Base-by-base conservation (phyloP, 2,797 vertebrate genomes). In the Anguilla anguilla region DNA sequence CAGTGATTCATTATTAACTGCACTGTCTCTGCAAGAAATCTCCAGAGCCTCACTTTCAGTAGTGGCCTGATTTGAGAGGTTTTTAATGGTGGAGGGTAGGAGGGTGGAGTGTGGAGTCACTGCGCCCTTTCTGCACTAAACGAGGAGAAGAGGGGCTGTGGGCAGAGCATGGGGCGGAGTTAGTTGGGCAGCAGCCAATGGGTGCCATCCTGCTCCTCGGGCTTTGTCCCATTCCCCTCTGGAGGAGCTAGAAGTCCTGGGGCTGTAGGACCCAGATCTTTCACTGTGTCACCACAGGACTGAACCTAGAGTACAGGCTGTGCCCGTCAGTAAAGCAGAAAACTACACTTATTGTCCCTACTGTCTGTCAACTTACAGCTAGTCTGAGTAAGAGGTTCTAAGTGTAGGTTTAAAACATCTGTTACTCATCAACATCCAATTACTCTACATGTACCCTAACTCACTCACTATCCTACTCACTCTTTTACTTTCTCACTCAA, bases 151-250 rank as follows among this genome's bases (percentile, higher is more conserved):
- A 91, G 82, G 84, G 91, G 84, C 90, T 53, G 84, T 89, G 28
- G 89, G 77, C 53, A 13, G 51, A 10, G 39, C 28, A 86, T 53
- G 59, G 77, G 72, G 35, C 84, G 79, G 0, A 31, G 83, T 46
- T 87, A 87, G 90, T 88, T 92, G 91, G 89, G 92, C 91, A 85
- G 84, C 64, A 85, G 35, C 61, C 59, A 90, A 28, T 72, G 84
- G 57, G 55, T 69, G 19, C 39, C n/a, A n/a, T 67, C 85, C 85
- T 49, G 77, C 13, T 57, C 49, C 51, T 79, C 17, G n/a, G 19
- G 31, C 31, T 51, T 25, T 51, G 82, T 84, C 57, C n/a, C 15
- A 59, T 4, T 74, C 31, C 25, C 13, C 31, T 13, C 3, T 74
- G n/a, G 55, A 57, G 61, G 61, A 67, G 61, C 61, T 35, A 67